Base-by-base conservation (phyloP, 2,113 vertebrate species). In the Atrichornis clamosus region DNA sequence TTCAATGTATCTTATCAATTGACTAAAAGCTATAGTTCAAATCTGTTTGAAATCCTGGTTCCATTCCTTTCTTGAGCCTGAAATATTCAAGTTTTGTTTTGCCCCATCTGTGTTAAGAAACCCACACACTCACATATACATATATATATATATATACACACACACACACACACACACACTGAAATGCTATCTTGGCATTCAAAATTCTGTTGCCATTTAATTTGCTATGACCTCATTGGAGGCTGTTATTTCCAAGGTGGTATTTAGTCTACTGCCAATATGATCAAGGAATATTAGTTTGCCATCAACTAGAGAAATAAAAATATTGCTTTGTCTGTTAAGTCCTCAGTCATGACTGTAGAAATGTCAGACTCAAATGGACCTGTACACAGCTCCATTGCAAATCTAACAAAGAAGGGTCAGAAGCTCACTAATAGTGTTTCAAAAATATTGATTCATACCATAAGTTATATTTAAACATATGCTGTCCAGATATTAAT, bases 81-180 rank as follows among this genome's bases (percentile, higher is more conserved):
- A 68, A 84, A 84, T 17, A 84, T 5, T 16, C 13, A 77, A 53
- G 4, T 30, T 65, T 23, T 37, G 15, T 33, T 92, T 84, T 55
- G 7, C 7, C 22, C 14, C 2, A 15, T 20, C 17, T 37, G 11
- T 9, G 1, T n/a, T 41, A 41, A 89, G 72, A 70, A 79, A 20
- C 4, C 3, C 10, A 23, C 47, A 50, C 5, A 20, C 5, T 13
- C 7, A 10, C 2, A 28, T 6, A 15, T 4, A 10, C 7, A 63
- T 7, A 30, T 15, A 58, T 17, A 23, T 11, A 26, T 24, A 15
- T 10, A 26, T 3, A 32, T 19, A 37, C 22, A 12, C 13, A 49
- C 16, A 35, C 8, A 37, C 4, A 33, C 3, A 33, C 4, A 28
- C 11, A 18, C 10, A 30, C 15, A 46, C 3, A 18, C 24, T 63